Base-by-base conservation (phyloP, 2,888 invertebrate genomes). In the Vesta saturnalis region DNA sequence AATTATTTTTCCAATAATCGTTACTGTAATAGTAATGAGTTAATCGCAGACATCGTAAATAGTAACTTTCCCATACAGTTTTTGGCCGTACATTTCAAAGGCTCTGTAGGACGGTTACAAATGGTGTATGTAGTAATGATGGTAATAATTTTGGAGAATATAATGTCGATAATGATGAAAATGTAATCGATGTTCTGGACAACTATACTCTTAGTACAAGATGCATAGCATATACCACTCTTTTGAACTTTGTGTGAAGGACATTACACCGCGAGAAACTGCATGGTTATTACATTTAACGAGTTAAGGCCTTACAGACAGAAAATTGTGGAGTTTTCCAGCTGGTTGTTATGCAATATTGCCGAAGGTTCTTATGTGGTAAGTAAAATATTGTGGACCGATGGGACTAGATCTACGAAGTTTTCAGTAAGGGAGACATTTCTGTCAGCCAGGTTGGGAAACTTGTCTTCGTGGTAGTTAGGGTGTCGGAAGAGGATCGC, bases 101-200 rank as follows among this genome's bases (percentile, higher is more conserved):
- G 39, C 43, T 58, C 35, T 16, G 18, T 23, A n/a, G 23, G 58
- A 58, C 18, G n/a, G n/a, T 15, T 39, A 39, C 43, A 58, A 39
- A 6, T 15, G 8, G n/a, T n/a, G 4, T 30, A 22, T 39, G 16
- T 35, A 39, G 39, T 39, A 30, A 58, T 58, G 35, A 15, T 39
- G 58, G 58, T 58, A 35, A 39, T 39, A 6, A 58, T 16, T 14
- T 12, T 39, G 18, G 58, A 18, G 19, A 58, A 16, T 2, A 14
- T 58, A 16, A 4, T 19, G 18, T 5, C 35, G n/a, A n/a, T n/a
- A n/a, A n/a, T n/a, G 59, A 59, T 23, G 59, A 59, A 59, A 59
- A 59, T 43, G 59, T 59, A 23, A 23, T 56, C 14, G 10, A 58
- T 12, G 58, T 39, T 6, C 6, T 58, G 14, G 58, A 58, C 1